These are phyloP conservation scores for Arctocebus calabarensis DNA, from an alignment of 2,797 vertebrate genomes.

Conservation along the genomic window DNA sequence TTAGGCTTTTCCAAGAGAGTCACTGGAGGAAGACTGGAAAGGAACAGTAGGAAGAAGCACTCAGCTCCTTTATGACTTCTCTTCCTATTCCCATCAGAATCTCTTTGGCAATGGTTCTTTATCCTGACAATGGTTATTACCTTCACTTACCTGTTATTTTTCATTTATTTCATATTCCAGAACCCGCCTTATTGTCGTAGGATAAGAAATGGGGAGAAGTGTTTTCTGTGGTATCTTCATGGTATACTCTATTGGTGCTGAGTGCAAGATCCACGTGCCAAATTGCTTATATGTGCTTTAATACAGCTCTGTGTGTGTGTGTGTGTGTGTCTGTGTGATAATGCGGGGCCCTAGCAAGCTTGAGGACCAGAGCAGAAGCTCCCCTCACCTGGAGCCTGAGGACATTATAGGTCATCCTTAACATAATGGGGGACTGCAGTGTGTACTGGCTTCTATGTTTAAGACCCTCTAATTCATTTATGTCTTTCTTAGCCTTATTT, in stretches of 20 bases:
- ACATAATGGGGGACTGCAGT: background rate
- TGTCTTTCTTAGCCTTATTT: background rate
- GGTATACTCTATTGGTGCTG: background rate
- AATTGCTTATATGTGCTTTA: background rate
- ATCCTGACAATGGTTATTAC: background rate
- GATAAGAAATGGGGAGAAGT: background rate
- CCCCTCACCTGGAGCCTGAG: background rate
- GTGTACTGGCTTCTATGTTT: background rate
- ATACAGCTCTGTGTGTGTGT: background rate
- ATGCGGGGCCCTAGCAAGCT: background rate
- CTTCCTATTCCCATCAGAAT: background rate
- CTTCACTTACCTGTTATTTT: background rate
- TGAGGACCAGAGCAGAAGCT: background rate
- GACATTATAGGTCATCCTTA: background rate
- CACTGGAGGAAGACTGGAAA: background rate
- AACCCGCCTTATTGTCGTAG: background rate
- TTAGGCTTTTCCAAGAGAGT: background rate
- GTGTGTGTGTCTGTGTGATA: background rate
- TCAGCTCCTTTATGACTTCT: background rate
- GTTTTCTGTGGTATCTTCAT: background rate
- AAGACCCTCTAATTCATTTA: background rate
- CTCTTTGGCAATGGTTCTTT: background rate
- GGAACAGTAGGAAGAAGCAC: background rate
- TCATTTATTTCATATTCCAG: conserved; percentile 14
- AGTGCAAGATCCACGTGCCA: background rate